A percentile compares a stretch with the other conserved stretches of the same genome.
phyloP scores from a whole-genome alignment of 2,797 vertebrate genomes.

The Syngnathus acus region DNA sequence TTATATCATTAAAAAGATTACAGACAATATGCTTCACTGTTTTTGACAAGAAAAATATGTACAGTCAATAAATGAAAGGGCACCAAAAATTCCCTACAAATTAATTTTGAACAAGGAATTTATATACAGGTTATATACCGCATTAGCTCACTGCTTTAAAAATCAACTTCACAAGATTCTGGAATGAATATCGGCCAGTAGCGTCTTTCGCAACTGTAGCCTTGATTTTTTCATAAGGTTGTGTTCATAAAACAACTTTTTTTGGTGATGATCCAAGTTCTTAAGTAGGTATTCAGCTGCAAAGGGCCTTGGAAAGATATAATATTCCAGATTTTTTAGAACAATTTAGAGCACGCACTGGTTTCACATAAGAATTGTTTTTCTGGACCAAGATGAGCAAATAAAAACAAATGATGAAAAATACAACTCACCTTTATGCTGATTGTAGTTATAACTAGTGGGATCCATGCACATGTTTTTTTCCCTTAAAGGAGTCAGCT shows the following conservation, averaged over 20 bases:
- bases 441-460: too few relatives aligned
- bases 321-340: neutral
- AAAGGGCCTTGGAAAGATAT: neutral
- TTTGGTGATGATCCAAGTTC: neutral
- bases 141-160: neutral
- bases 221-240: neutral
- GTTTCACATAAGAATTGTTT: too few relatives aligned
- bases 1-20: neutral
- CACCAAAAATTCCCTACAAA: too few relatives aligned
- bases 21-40: too few relatives aligned
- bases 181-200: neutral
- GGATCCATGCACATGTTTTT: too few relatives aligned
- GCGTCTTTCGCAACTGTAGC: neutral
- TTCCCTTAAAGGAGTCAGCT: too few relatives aligned
- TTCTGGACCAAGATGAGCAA: too few relatives aligned
- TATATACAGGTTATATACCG: neutral
- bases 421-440: too few relatives aligned
- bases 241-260: neutral
- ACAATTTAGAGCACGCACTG: neutral
- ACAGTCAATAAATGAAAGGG: too few relatives aligned
- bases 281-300: neutral
- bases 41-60: neutral
- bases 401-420: too few relatives aligned
- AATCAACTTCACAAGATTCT: neutral
- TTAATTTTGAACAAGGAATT: neutral